phyloP scores from a whole-genome alignment of 2,113 vertebrate genomes.

The Vimba vimba region DNA sequence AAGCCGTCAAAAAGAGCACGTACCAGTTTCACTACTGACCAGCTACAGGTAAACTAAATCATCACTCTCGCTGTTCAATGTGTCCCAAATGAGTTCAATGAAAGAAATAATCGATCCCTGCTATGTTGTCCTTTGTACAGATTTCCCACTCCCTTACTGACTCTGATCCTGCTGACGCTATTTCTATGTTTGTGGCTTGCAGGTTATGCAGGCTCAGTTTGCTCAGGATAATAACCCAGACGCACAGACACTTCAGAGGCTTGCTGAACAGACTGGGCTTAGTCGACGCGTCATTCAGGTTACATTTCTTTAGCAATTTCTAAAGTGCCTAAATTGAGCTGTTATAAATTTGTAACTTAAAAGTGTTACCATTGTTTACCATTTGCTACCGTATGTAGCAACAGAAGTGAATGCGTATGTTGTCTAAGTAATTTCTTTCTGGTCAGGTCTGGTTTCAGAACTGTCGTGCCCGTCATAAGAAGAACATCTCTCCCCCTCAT shows the following conservation, averaged over 20 bases:
- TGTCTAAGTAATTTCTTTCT: background rate
- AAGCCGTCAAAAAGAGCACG: constrained; percentile 96
- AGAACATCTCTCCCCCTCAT: constrained; percentile 90
- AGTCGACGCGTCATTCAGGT: constrained; percentile 98
- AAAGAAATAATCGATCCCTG: background rate
- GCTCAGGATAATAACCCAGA: constrained; percentile 98
- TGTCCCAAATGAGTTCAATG: background rate
- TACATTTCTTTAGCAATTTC: constrained; percentile 30
- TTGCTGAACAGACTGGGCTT: constrained; percentile 94
- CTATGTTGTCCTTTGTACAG: background rate
- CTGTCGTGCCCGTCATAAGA: constrained; percentile 95
- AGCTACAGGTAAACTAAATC: constrained; percentile 87
- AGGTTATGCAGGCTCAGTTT: constrained; percentile 99
- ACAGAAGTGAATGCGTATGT: background rate
- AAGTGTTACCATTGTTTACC: background rate
- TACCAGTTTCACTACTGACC: constrained; percentile 98
- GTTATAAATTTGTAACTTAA: background rate
- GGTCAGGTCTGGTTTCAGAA: constrained; percentile 97
- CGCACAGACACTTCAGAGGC: constrained; percentile 92
- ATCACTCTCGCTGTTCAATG: background rate
- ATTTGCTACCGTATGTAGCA: background rate
- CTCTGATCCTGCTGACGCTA: background rate
- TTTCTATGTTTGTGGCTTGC: constrained; percentile 33
- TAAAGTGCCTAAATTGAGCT: background rate
- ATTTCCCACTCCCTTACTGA: background rate